phyloP scores from a whole-genome alignment of 2,888 invertebrate genomes.

The Plemyria rubiginata region DNA sequence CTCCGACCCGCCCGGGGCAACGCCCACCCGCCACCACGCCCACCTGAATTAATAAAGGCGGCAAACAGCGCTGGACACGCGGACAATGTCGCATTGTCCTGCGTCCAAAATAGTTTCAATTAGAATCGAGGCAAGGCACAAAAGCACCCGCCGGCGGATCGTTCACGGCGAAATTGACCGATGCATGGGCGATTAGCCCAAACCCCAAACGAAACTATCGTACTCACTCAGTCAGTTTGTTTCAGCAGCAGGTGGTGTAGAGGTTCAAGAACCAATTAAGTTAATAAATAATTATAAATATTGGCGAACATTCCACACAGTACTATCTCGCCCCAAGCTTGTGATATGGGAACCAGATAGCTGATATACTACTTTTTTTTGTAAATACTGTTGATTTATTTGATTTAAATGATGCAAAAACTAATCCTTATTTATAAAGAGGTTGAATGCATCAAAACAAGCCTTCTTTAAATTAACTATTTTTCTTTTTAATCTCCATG shows the following conservation, averaged over 20 bases:
- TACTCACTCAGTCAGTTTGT: slow-evolving; percentile 24
- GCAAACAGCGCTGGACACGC: slow-evolving; percentile 83
- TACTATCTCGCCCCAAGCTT: no score
- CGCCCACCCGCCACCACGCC: slow-evolving; percentile 75
- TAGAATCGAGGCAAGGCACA: slow-evolving; percentile 79
- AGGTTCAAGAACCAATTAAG: no score
- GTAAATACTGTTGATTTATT: no score
- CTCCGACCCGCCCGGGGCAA: slow-evolving; percentile 60
- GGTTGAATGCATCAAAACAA: no score
- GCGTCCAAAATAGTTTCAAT: slow-evolving; percentile 84
- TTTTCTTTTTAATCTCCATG: no score
- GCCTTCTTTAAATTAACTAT: no score
- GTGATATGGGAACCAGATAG: no score
- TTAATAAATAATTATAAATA: no score
- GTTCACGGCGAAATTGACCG: slow-evolving; percentile 76
- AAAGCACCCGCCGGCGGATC: slow-evolving; percentile 74
- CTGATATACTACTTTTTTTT: no score
- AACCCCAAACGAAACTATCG: slow-evolving; percentile 51
- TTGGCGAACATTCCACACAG: no score
- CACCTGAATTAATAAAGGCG: slow-evolving; percentile 83
- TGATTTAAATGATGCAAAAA: no score
- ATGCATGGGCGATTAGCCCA: slow-evolving; percentile 68
- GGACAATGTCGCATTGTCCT: slow-evolving; percentile 83
- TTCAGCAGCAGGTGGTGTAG: slow-evolving; percentile 1
- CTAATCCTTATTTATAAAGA: no score